Evolutionary conservation across 30 jellyfish, hydroid and myxozoan species (phyloP), one percentile per base, ranked within the genome.

Genomic region (Chrysaora quinquecirrha): DNA sequence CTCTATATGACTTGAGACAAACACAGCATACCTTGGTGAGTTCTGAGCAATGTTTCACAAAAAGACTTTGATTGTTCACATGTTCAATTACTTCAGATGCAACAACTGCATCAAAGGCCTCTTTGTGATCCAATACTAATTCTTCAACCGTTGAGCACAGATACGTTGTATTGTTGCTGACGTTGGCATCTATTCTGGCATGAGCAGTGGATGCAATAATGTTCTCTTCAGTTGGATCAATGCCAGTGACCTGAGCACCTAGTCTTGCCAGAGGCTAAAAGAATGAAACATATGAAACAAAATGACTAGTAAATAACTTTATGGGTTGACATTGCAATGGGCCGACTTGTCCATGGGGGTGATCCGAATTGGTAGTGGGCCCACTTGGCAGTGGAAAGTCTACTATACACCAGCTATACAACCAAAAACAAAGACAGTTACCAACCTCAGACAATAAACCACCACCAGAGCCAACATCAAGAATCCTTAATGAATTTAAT

Each of bases 81-180:
- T 94, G 99, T 76, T 94, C 99, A n/a, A 94, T 76, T 19, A 94
- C 99, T 58, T 94, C 99, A 30, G 99, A 94, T 43, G 96, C 97
- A 27, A 94, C 91, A 32, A 94, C 99, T 4, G 94, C 91, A 82
- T 94, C 99, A 77, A 78, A 94, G 23, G 82, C 33, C 19, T 80
- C 82, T 24, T 30, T 65, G 58, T 73, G 79, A 1, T 62, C 66
- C 30, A 54, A 87, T 29, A 76, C 87, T 66, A 85, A 48, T 27
- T 88, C 97, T 58, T 94, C 99, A 49, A 88, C 76, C 6, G 95
- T 68, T 25, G 87, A 64, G 52, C 93, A 78, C 66, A 82, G 73
- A 62, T 87, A 94, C 4, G 34, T 70, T n/a, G 86, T 52, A 66
- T 88, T 71, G 12, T 74, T 58, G 1, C 73, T 82, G 24, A 94